Percentiles rank a stretch among this genome's conserved stretches.
Conservation (phyloP, 2,113 vertebrate species). For the Sterrhoptilus dennistouni region DNA sequence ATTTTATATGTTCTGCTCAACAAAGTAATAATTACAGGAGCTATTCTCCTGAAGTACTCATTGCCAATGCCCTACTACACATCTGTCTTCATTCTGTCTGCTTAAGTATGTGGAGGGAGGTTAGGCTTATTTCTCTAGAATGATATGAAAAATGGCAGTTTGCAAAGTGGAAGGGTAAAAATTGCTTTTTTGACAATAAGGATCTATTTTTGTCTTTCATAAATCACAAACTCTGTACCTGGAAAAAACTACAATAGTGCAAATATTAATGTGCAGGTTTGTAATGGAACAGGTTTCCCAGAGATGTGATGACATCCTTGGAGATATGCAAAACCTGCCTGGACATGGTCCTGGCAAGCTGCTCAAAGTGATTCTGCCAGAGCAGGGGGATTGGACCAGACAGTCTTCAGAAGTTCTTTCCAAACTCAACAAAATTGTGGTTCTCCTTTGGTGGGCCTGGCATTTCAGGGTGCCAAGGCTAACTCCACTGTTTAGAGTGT, state of each 20-base stretch:
- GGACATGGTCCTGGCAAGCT: background rate
- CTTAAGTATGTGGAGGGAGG: background rate
- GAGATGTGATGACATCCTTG: background rate
- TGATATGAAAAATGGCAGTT: background rate
- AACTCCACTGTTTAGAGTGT: background rate
- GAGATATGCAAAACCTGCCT: background rate
- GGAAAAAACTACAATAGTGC: background rate
- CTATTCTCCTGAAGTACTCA: background rate
- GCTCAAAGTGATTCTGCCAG: background rate
- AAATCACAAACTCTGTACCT: background rate
- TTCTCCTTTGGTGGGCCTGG: background rate
- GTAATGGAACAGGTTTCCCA: background rate
- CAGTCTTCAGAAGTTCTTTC: background rate
- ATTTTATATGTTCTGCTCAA: background rate
- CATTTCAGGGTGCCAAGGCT: background rate
- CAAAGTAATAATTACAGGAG: background rate
- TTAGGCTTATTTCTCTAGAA: background rate
- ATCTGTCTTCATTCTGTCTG: background rate
- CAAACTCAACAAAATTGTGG: background rate
- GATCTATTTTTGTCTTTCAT: background rate
- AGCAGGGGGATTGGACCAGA: background rate
- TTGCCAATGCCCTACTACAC: background rate
- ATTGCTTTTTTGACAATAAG: background rate
- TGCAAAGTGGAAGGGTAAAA: background rate
- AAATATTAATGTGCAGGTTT: background rate